phyloP scores from a whole-genome alignment of 2,888 invertebrate genomes.

The Pammene aurita region DNA sequence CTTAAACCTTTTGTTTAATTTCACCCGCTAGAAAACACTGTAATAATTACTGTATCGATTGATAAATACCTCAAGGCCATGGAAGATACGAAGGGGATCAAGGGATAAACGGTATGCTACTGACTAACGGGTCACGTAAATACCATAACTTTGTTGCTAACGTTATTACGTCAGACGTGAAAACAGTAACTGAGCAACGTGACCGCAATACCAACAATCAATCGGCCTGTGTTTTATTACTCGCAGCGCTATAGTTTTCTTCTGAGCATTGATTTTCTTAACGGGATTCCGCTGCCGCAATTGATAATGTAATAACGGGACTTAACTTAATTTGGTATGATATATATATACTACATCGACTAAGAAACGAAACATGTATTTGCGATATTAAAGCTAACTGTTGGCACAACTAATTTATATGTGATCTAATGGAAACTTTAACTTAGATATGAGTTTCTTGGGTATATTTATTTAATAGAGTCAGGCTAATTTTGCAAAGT shows the following conservation, averaged over 20 bases:
- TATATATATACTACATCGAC: slow-evolving; percentile 1
- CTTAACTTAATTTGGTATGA: slow-evolving; percentile 28
- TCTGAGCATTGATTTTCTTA: slow-evolving; percentile 60
- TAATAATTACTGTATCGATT: slow-evolving; percentile 40
- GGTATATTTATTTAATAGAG: not conserved
- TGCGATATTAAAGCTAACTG: not conserved
- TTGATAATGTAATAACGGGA: slow-evolving; percentile 40
- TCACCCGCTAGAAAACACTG: not conserved
- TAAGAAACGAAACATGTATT: slow-evolving; percentile 13
- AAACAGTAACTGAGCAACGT: slow-evolving; percentile 82
- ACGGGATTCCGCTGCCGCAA: slow-evolving; percentile 44
- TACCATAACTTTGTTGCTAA: slow-evolving; percentile 80
- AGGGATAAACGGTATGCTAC: slow-evolving; percentile 55
- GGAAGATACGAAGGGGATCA: slow-evolving; percentile 53
- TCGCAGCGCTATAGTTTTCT: slow-evolving; percentile 54
- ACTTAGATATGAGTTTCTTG: not conserved
- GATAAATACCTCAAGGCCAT: slow-evolving; percentile 45
- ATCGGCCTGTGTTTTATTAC: slow-evolving; percentile 77
- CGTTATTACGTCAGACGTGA: slow-evolving; percentile 81
- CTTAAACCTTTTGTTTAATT: not conserved
- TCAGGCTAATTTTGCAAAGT: not conserved
- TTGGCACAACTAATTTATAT: not conserved
- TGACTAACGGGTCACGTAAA: slow-evolving; percentile 73
- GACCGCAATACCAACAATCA: slow-evolving; percentile 81
- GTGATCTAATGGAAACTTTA: not conserved